A percentile compares a stretch with the other conserved stretches of the same genome.
These are phyloP conservation scores for Buceros bicornis DNA, from an alignment of 2,797 vertebrate species.

Conservation along the genomic window DNA sequence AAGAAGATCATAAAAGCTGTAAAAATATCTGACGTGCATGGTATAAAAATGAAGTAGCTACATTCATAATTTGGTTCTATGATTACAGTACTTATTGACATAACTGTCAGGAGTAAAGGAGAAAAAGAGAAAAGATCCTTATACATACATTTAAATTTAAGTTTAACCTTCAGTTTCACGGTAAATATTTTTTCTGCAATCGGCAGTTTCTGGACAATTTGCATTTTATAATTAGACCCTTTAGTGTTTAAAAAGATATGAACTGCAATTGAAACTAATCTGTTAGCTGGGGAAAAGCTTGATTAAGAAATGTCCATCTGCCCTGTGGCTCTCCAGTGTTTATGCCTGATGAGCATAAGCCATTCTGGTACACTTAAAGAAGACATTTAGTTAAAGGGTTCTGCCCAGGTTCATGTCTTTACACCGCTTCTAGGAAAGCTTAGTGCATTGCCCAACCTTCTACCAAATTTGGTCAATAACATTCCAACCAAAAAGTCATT, in stretches of 20 bases:
- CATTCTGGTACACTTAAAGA: neutral
- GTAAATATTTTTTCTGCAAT: neutral
- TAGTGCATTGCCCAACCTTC: neutral
- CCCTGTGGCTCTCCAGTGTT: neutral
- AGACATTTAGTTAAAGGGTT: neutral
- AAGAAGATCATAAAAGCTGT: neutral
- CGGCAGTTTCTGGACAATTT: neutral
- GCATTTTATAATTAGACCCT: neutral
- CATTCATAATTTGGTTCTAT: neutral
- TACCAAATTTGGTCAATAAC: neutral
- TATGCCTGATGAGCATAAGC: neutral
- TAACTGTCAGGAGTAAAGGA: neutral
- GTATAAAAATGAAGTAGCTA: neutral
- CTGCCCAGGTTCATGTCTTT: neutral
- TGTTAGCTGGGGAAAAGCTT: neutral
- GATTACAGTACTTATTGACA: neutral
- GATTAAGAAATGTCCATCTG: neutral
- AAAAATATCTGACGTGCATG: neutral
- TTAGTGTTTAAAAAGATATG: neutral
- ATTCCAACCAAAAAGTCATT: neutral
- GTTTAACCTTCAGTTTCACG: neutral
- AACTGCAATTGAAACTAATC: neutral
- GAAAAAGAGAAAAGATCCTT: neutral
- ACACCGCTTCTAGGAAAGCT: neutral
- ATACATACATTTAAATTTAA: neutral